Conservation (phyloP, 2,113 vertebrate genomes). For the Lycocorax pyrrhopterus region DNA sequence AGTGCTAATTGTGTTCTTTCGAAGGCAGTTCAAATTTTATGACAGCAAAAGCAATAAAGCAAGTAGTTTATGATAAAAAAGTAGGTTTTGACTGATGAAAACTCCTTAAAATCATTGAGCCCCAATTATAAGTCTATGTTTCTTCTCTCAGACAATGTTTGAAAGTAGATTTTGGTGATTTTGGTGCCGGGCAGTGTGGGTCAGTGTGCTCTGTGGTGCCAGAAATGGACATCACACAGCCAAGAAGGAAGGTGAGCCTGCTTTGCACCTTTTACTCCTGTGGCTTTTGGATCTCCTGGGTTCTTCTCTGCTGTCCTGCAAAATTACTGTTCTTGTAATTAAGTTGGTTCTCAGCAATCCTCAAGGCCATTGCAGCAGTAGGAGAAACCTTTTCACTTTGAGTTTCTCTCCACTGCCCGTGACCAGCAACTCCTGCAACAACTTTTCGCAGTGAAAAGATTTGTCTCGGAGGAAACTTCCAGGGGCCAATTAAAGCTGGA, state of each 20-base stretch:
- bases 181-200: accelerated
- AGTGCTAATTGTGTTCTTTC: not conserved
- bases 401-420: not conserved
- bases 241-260: not conserved
- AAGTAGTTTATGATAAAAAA: not conserved
- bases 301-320: not conserved
- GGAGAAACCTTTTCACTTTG: not conserved
- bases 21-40: not conserved
- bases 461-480: not conserved
- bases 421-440: not conserved
- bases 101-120: not conserved
- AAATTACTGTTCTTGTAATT: not conserved
- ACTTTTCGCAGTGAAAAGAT: not conserved
- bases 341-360: not conserved
- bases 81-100: not conserved
- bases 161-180: not conserved
- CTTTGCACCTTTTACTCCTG: not conserved
- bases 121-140: not conserved
- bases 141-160: not conserved
- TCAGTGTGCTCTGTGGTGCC: accelerated
- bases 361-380: not conserved
- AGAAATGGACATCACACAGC: not conserved
- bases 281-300: not conserved
- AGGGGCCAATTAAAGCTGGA: not conserved
- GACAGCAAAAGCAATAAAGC: not conserved